Conservation (phyloP, 2,888 invertebrate genomes). For the Leucophora obtusa region DNA sequence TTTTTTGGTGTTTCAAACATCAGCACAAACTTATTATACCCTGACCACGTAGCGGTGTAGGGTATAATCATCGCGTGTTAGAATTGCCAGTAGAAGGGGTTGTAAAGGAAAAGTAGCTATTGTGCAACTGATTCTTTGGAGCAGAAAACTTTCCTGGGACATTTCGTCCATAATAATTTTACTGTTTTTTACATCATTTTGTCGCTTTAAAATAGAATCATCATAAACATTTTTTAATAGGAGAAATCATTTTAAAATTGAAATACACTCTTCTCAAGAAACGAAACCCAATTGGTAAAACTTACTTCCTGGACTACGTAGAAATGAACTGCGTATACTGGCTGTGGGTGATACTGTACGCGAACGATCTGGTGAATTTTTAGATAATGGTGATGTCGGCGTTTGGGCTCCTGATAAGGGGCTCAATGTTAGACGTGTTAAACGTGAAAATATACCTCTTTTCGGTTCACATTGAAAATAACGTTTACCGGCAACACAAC, state of each 20-base stretch:
- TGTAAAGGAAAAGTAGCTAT: too few relatives aligned
- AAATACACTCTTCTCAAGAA: not conserved
- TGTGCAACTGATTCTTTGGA: too few relatives aligned
- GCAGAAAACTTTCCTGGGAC: too few relatives aligned
- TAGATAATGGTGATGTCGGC: conserved; percentile 73
- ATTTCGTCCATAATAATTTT: too few relatives aligned
- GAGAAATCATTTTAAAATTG: not conserved
- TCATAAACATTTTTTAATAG: not conserved
- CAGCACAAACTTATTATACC: too few relatives aligned
- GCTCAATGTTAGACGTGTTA: conserved; percentile 89
- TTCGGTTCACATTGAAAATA: conserved; percentile 97
- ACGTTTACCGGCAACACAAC: conserved; percentile 92
- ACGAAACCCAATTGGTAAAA: conserved; percentile 35
- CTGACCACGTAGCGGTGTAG: too few relatives aligned
- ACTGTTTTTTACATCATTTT: too few relatives aligned
- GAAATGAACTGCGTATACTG: conserved; percentile 74
- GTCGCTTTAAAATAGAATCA: conserved; percentile 13
- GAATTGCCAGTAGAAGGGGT: too few relatives aligned
- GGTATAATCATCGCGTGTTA: too few relatives aligned
- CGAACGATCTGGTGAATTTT: conserved; percentile 76
- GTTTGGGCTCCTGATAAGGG: conserved; percentile 82
- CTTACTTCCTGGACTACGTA: conserved; percentile 76
- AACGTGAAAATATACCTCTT: conserved; percentile 94
- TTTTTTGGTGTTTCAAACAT: too few relatives aligned
- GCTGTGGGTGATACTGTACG: conserved; percentile 77